Conservation (phyloP, 2,797 vertebrate species). For the Sorex maritimensis region DNA sequence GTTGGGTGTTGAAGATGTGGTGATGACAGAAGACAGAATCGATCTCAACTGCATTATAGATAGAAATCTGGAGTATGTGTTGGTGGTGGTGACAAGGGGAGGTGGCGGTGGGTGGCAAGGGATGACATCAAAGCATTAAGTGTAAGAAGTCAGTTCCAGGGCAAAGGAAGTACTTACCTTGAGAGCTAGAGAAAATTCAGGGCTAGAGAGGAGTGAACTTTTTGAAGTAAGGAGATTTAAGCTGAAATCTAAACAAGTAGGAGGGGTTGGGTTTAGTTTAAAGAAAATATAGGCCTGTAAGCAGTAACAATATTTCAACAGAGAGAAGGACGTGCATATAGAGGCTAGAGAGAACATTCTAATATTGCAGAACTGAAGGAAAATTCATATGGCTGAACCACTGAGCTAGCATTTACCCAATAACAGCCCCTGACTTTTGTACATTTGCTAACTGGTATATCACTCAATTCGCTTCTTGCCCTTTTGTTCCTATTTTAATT, state of each 20-base stretch:
- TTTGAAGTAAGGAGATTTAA: constrained; percentile 1
- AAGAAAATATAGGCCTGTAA: constrained; percentile 40
- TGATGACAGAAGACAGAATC: not conserved
- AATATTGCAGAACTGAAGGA: not conserved
- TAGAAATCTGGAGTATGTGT: not conserved
- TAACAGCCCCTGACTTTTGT: not conserved
- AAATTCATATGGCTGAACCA: not conserved
- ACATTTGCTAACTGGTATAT: constrained; percentile 53
- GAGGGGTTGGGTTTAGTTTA: constrained; percentile 36
- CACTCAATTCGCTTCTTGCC: constrained; percentile 40
- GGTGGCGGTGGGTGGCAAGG: not conserved
- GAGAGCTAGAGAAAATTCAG: not conserved
- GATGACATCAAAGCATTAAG: not conserved
- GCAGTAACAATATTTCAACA: not conserved
- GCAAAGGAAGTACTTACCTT: not conserved
- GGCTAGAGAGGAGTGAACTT: not conserved
- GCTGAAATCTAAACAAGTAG: constrained; percentile 31
- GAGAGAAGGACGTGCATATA: not conserved
- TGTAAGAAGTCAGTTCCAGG: not conserved
- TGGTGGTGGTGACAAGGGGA: too few relatives aligned
- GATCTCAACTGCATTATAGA: not conserved
- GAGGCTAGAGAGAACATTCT: not conserved
- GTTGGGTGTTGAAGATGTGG: not conserved
- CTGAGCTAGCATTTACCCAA: not conserved
- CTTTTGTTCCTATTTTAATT: constrained; percentile 51